Evolutionary conservation across 2,888 invertebrate genomes (phyloP), one percentile per base, ranked within the genome.

Genomic region (Drosophila prolongata): DNA sequence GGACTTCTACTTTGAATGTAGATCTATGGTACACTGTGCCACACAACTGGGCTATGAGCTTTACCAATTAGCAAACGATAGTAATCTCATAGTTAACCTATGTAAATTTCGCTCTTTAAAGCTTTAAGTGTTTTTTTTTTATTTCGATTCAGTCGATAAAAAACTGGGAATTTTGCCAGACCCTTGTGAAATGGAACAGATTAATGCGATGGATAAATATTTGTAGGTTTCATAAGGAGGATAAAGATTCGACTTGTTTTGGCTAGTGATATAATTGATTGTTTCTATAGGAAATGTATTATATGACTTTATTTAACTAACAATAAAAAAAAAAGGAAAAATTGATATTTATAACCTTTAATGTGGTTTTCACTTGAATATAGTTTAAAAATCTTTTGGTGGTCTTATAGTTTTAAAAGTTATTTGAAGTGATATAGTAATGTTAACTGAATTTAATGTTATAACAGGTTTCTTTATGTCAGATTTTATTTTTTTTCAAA

Each of bases 1-100:
- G 67, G 55, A 74, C 61, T 72, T 54, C 62, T 30, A 30, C 30
- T 68, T 67, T 74, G 68, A 76, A 75, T 78, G 65, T 69, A 35
- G 50, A 49, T 62, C 24, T 71, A 16, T 16, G 16, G 16, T 16
- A 79, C 83, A 80, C 83, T 79, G n/a, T 14, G 50, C 66, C 58
- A 61, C 86, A 56, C 27, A 69, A 42, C 49, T 50, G 50, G 42
- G 50, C 49, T 67, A 24, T 44, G 43, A 30, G 47, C 37, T 6
- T 16, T 34, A 46, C 71, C 50, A 54, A 70, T 65, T 65, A 64
- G 64, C 66, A 6, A 19, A 8, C 30, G 64, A 64, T 64, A 64
- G 49, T 11, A 40, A 64, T 64, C 62, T 62, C 49, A 10, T 19
- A 62, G 49, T 43, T 43, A 35, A 42, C 35, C 40, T 62, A 62